A percentile compares a stretch with the other conserved stretches of the same genome.
These are phyloP conservation scores for Lasioglossum baleicum DNA, from an alignment of 1,140 invertebrate genomes.

Conservation along the genomic window DNA sequence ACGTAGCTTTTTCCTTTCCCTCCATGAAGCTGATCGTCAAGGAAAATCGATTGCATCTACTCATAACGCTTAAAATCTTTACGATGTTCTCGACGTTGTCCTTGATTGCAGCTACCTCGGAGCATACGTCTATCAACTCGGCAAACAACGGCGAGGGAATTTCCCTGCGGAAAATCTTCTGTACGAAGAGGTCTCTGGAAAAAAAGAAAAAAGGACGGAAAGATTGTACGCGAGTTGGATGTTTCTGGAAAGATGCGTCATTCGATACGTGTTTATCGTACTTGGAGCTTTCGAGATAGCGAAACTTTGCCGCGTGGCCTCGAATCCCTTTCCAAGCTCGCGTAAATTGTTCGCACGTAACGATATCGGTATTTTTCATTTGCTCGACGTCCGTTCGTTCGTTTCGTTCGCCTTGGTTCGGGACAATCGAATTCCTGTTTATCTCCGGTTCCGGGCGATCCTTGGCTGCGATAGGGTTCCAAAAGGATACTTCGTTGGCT, in stretches of 20 bases:
- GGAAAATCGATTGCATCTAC: constrained; percentile 68
- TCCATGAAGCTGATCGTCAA: constrained; percentile 62
- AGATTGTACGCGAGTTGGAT: too few relatives aligned
- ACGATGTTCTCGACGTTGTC: constrained; percentile 45
- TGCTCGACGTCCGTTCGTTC: not conserved
- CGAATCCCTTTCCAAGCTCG: constrained; percentile 41
- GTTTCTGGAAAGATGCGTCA: too few relatives aligned
- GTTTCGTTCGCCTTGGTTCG: not conserved
- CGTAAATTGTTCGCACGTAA: constrained; percentile 34
- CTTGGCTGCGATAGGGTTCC: constrained; percentile 56
- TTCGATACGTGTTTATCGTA: not conserved
- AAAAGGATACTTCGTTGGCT: constrained; percentile 32
- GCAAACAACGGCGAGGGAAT: constrained; percentile 63
- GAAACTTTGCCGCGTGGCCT: constrained; percentile 43
- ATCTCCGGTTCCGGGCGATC: not conserved
- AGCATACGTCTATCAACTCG: constrained; percentile 58
- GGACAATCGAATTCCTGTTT: not conserved
- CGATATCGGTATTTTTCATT: not conserved
- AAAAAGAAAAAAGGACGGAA: not conserved
- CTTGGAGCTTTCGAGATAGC: constrained; percentile 39
- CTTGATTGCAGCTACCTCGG: not conserved
- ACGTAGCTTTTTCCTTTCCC: constrained; percentile 50
- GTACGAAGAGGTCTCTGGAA: constrained; percentile 53
- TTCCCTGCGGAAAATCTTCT: constrained; percentile 62
- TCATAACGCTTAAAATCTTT: constrained; percentile 63